A percentile compares a stretch with the other conserved stretches of the same genome.
Evolutionary conservation across 2,113 vertebrate genomes (phyloP).

Genomic region (Bubalus kerabau): DNA sequence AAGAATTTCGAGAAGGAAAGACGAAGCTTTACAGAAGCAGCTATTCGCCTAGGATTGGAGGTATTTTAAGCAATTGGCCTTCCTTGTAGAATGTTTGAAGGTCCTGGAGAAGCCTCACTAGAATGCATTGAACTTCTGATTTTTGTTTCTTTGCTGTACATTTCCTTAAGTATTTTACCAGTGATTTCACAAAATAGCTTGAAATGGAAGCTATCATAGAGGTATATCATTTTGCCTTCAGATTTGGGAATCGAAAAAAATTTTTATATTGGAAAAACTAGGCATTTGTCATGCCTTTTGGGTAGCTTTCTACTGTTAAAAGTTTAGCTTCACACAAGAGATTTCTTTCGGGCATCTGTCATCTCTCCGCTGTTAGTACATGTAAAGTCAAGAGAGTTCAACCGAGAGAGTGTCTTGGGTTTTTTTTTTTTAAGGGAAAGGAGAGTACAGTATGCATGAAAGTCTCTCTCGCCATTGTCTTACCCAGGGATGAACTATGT

Average conservation of each 20-base stretch:
- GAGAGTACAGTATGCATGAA: background rate
- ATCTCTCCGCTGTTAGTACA: background rate
- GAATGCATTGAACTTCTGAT: background rate
- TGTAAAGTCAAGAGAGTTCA: background rate
- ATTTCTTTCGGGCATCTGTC: background rate
- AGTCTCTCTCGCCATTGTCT: background rate
- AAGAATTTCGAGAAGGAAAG: conserved; percentile 95
- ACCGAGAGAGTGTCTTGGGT: background rate
- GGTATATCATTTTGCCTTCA: background rate
- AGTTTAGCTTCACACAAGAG: background rate
- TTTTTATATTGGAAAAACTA: background rate
- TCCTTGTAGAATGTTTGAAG: background rate
- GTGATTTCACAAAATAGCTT: background rate
- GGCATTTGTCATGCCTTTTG: background rate
- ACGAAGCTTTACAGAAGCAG: conserved; percentile 95
- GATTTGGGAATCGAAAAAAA: background rate
- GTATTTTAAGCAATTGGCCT: conserved; percentile 72
- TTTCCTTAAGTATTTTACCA: background rate
- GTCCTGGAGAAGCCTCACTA: background rate
- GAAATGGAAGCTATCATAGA: background rate
- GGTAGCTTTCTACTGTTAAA: background rate
- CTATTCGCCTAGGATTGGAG: conserved; percentile 94
- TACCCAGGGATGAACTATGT: background rate
- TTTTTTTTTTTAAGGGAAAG: background rate
- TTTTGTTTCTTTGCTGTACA: background rate